Conservation (phyloP, 2,888 invertebrate genomes). For the Onchidella celtica region DNA sequence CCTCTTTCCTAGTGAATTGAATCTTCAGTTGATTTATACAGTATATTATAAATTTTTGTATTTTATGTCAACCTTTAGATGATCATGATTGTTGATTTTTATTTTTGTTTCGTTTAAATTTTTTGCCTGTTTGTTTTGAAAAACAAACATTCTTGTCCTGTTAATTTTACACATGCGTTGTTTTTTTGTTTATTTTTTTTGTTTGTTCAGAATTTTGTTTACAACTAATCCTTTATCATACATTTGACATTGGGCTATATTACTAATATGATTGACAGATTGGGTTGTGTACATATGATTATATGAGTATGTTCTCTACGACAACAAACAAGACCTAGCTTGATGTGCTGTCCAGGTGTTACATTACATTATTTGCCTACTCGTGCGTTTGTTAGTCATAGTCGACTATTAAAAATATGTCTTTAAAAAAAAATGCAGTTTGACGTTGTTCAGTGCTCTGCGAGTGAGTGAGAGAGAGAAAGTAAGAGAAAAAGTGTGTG, state of each 20-base stretch:
- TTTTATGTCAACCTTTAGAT: no score
- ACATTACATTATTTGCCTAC: slow-evolving; percentile 42
- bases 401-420: slow-evolving; percentile 47
- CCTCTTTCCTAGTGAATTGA: no score
- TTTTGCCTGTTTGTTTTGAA: not conserved
- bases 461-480: no score
- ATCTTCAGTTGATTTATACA: no score
- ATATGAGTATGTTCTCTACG: not conserved
- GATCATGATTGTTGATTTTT: not conserved
- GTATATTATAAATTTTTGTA: no score
- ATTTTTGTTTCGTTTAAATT: not conserved
- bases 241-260: not conserved
- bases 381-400: slow-evolving; percentile 47
- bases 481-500: no score
- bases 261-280: not conserved
- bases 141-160: not conserved
- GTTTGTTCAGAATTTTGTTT: not conserved
- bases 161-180: not conserved
- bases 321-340: slow-evolving; percentile 20
- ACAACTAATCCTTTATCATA: not conserved
- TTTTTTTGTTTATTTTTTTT: not conserved
- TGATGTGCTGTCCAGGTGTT: slow-evolving; percentile 43
- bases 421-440: not conserved
- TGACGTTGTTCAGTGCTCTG: no score
- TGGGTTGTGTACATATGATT: slow-evolving; percentile 23